Evolutionary conservation across 2,797 vertebrate species (phyloP).

Genomic region (Schizothorax lantsangensis): DNA sequence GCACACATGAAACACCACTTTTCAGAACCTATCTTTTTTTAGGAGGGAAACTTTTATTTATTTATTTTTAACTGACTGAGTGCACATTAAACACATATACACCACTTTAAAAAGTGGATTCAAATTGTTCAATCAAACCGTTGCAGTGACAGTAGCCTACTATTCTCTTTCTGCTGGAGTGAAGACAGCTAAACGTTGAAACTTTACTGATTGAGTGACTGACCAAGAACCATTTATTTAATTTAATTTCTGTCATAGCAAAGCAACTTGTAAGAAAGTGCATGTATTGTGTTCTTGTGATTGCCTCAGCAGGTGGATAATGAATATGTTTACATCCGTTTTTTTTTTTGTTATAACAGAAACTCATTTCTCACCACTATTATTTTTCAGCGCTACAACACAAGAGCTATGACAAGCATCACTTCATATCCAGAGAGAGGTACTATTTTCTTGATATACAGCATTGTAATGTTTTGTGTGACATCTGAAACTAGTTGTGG

Average conservation of each 20-base stretch:
- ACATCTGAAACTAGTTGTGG: conserved; percentile 22
- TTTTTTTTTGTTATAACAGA: conserved; percentile 9
- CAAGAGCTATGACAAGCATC: background rate
- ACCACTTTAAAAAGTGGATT: background rate
- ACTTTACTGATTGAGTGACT: background rate
- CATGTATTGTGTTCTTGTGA: conserved; percentile 28
- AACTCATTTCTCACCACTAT: conserved; percentile 24
- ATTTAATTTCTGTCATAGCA: conserved; percentile 28
- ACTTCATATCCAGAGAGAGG: conserved; percentile 18
- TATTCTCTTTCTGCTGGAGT: background rate
- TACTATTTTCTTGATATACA: background rate
- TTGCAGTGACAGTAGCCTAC: background rate
- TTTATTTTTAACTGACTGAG: background rate
- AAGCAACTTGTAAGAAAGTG: conserved; percentile 1
- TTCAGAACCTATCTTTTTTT: background rate
- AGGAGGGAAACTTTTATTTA: background rate
- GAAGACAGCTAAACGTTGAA: background rate
- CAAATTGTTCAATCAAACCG: background rate
- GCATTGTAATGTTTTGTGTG: conserved; percentile 29
- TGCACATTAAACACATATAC: background rate
- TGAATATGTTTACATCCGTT: conserved; percentile 35
- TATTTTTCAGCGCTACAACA: conserved; percentile 3
- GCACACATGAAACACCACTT: background rate
- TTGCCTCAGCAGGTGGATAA: conserved; percentile 42
- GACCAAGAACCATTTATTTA: background rate